phyloP scores from a whole-genome alignment of 1,140 invertebrate genomes.

The Ceratina japonica region DNA sequence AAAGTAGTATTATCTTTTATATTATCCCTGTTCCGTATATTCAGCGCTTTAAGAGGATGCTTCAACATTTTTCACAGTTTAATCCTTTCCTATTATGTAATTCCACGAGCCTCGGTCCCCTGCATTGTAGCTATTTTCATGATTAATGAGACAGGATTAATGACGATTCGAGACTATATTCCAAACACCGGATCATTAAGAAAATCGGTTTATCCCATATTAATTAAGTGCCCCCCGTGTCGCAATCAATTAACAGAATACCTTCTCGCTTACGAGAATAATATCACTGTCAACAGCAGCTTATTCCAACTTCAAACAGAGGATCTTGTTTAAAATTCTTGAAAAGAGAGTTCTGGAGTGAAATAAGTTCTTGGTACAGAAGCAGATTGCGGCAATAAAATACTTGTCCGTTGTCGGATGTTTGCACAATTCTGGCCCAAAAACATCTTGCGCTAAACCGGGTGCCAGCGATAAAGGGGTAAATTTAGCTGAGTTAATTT shows the following conservation, averaged over 20 bases:
- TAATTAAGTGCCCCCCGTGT: not conserved
- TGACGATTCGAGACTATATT: too few species aligned
- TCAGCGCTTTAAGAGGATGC: too few species aligned
- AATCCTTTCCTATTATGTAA: too few species aligned
- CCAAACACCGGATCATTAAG: too few species aligned
- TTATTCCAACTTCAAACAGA: too few species aligned
- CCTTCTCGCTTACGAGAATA: not conserved
- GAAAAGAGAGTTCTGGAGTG: not conserved
- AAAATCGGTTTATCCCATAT: too few species aligned
- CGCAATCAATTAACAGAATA: slow-evolving; percentile 29
- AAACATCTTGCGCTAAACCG: not conserved
- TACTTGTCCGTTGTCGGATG: not conserved
- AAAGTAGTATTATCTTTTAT: not conserved
- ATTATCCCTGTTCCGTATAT: not conserved
- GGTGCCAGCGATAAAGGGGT: not conserved
- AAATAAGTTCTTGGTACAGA: too few species aligned
- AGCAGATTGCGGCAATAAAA: too few species aligned
- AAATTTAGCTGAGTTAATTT: slow-evolving; percentile 25
- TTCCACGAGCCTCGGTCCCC: not conserved
- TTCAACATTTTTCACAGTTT: too few species aligned
- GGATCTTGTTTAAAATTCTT: too few species aligned
- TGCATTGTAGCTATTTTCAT: not conserved
- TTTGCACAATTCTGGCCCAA: not conserved
- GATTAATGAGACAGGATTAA: slow-evolving; percentile 17
- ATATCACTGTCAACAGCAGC: not conserved